Conservation (phyloP, 64 coral and sea anemone species). For the Pocillopora damicornis region DNA sequence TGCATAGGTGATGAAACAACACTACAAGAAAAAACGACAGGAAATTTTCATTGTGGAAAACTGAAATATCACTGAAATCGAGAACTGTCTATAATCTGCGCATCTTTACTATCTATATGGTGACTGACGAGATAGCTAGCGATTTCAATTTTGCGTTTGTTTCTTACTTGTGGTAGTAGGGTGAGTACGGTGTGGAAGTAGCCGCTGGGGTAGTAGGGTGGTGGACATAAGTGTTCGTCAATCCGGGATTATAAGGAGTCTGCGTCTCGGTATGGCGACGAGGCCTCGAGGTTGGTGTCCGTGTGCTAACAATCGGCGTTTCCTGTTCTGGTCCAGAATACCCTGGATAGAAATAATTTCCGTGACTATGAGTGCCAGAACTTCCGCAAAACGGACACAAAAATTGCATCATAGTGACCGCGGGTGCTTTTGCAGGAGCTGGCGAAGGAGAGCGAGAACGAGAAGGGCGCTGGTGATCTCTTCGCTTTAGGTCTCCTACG, state of each 20-base stretch:
- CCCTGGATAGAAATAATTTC: conserved; percentile 83
- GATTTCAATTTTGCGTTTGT: neutral
- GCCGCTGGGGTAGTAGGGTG: conserved; percentile 73
- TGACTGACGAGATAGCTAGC: no score
- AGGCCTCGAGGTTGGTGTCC: conserved; percentile 22
- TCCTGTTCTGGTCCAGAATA: conserved; percentile 39
- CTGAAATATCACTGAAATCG: no score
- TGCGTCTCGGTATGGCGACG: conserved; percentile 61
- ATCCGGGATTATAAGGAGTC: conserved; percentile 39
- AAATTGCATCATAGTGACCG: conserved; percentile 53
- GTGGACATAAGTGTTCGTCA: conserved; percentile 27
- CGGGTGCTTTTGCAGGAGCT: neutral
- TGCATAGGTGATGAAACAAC: conserved; percentile 50
- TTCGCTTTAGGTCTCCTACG: conserved; percentile 52
- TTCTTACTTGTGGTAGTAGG: conserved; percentile 84
- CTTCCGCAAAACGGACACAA: conserved; percentile 84
- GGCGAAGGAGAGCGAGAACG: neutral
- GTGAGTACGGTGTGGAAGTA: conserved; percentile 83
- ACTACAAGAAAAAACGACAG: conserved; percentile 5
- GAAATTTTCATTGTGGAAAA: neutral
- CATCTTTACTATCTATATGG: no score
- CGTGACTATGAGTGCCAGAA: conserved; percentile 62
- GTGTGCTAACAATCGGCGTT: conserved; percentile 26
- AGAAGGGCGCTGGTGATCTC: conserved; percentile 13
- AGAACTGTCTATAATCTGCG: no score